Conservation (phyloP, 2,797 vertebrate species). For the Antrozous pallidus region DNA sequence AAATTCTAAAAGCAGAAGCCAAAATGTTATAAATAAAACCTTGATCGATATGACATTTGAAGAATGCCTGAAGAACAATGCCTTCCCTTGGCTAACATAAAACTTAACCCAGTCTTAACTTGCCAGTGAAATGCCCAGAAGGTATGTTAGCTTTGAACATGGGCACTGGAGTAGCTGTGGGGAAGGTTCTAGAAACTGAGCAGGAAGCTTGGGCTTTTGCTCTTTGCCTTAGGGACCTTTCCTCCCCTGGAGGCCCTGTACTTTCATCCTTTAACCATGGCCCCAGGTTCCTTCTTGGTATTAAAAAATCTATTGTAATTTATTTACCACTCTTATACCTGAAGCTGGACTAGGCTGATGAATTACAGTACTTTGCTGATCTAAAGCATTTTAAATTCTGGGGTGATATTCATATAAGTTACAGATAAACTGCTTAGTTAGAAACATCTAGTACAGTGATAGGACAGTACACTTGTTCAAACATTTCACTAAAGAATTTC, state of each 20-base stretch:
- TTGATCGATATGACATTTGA: constrained; percentile 1
- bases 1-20: constrained; percentile 40
- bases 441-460: neutral
- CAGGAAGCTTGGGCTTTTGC: neutral
- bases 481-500: neutral
- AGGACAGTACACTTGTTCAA: neutral
- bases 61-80: constrained; percentile 49
- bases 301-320: constrained; percentile 8
- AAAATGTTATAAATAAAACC: constrained; percentile 52
- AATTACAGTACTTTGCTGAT: neutral
- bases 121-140: neutral
- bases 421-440: constrained; percentile 6
- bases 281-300: neutral
- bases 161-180: neutral
- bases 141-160: constrained; percentile 9
- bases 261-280: neutral
- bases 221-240: neutral
- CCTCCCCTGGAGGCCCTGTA: neutral
- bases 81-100: constrained; percentile 7
- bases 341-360: neutral
- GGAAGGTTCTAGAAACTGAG: neutral
- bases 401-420: neutral
- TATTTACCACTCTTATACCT: neutral
- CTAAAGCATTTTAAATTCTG: constrained; percentile 32
- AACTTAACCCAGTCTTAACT: constrained; percentile 7